These are phyloP conservation scores for Phenganax stokvisi DNA, from an alignment of 92 coral and sea anemone genomes.

Conservation along the genomic window DNA sequence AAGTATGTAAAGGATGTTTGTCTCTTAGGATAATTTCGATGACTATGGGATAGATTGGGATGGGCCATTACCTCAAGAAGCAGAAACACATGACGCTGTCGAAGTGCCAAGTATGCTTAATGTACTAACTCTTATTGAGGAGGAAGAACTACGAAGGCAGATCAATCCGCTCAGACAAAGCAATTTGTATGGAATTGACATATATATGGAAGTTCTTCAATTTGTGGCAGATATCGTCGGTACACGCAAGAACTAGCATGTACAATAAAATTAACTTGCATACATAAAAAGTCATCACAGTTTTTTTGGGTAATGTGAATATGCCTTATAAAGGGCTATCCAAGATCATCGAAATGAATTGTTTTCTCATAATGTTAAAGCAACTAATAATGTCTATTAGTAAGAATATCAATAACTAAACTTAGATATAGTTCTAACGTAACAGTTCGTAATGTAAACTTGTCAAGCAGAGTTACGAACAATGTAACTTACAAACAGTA, in stretches of 20 bases:
- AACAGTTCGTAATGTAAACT: no score
- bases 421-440: no score
- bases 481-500: no score
- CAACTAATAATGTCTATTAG: no score
- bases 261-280: no score
- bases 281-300: no score
- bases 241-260: background rate
- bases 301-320: no score
- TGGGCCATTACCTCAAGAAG: slow-evolving; percentile 14
- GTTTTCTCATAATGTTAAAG: no score
- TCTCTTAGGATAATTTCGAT: background rate
- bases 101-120: slow-evolving; percentile 35
- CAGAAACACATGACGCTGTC: slow-evolving; percentile 20
- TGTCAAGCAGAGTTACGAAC: no score
- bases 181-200: slow-evolving; percentile 19
- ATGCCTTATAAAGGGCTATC: no score
- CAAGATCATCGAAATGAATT: no score
- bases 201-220: background rate
- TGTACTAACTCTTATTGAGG: slow-evolving; percentile 15
- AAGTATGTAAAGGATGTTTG: background rate
- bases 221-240: background rate
- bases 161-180: slow-evolving; percentile 29
- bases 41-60: slow-evolving; percentile 30
- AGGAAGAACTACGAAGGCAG: slow-evolving; percentile 4
- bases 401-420: no score